A percentile compares a stretch with the other conserved stretches of the same genome.
phyloP scores from a whole-genome alignment of 2,797 vertebrate genomes.

The Trachops cirrhosus region DNA sequence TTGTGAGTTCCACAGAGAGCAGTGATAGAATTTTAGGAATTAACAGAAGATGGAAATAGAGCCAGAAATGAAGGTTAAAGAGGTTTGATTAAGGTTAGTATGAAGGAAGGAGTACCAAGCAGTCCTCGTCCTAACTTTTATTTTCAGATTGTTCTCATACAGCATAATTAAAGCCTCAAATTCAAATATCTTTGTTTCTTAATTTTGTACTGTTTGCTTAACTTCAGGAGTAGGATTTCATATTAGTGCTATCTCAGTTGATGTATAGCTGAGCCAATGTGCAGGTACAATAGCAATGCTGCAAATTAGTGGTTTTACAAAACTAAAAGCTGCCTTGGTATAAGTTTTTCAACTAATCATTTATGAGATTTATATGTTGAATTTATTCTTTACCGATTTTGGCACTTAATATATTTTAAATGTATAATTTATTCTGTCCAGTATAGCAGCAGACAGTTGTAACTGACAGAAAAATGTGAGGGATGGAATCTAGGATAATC shows the following conservation, averaged over 20 bases:
- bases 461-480: neutral
- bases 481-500: neutral
- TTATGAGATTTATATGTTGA: neutral
- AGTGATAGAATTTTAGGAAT: neutral
- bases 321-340: neutral
- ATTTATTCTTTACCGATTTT: neutral
- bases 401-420: neutral
- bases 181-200: neutral
- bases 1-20: neutral
- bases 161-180: neutral
- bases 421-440: neutral
- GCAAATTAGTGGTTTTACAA: neutral
- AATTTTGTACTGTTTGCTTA: neutral
- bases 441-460: neutral
- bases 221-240: neutral
- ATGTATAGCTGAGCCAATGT: neutral
- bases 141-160: neutral
- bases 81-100: neutral
- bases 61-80: neutral
- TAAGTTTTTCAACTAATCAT: neutral
- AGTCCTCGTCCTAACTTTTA: neutral
- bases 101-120: neutral
- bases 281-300: neutral
- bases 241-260: neutral
- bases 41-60: neutral